phyloP scores from a whole-genome alignment of 2,888 invertebrate species.

The Sicus ferrugineus region DNA sequence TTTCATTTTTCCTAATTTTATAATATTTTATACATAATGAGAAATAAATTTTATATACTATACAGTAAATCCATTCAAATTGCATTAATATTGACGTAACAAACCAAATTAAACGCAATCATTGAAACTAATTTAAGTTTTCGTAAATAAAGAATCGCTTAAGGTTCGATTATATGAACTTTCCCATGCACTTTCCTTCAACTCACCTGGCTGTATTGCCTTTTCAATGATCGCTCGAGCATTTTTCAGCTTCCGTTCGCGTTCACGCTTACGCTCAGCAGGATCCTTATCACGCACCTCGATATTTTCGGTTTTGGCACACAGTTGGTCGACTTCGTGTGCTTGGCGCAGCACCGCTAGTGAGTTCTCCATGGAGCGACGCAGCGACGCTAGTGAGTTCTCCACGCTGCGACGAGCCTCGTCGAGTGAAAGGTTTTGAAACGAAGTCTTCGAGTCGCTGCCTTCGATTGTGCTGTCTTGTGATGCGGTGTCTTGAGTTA shows the following conservation, averaged over 20 bases:
- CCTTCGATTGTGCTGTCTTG: slow-evolving; percentile 51
- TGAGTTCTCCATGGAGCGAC: slow-evolving; percentile 71
- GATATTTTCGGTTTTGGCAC: slow-evolving; percentile 62
- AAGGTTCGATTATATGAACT: too few relatives aligned
- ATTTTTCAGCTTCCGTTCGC: slow-evolving; percentile 70
- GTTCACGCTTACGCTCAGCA: slow-evolving; percentile 63
- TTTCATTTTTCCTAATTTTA: too few relatives aligned
- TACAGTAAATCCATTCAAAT: too few relatives aligned
- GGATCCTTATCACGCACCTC: slow-evolving; percentile 52
- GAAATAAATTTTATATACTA: too few relatives aligned
- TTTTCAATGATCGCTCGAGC: slow-evolving; percentile 78
- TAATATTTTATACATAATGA: too few relatives aligned
- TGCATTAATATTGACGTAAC: too few relatives aligned
- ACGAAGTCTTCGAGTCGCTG: slow-evolving; percentile 69
- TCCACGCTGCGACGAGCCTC: slow-evolving; percentile 69
- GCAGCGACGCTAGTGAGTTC: slow-evolving; percentile 71
- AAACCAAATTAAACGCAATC: too few relatives aligned
- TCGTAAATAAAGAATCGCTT: background rate
- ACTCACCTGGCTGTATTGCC: slow-evolving; percentile 69
- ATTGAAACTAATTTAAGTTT: background rate
- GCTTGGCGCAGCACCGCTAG: slow-evolving; percentile 70
- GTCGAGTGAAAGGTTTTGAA: slow-evolving; percentile 67
- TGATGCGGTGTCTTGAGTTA: slow-evolving; percentile 12
- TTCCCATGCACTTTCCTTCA: too few relatives aligned
- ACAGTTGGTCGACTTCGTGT: slow-evolving; percentile 63